Evolutionary conservation across 2,797 vertebrate genomes (phyloP).

Genomic region (Knipowitschia caucasica): DNA sequence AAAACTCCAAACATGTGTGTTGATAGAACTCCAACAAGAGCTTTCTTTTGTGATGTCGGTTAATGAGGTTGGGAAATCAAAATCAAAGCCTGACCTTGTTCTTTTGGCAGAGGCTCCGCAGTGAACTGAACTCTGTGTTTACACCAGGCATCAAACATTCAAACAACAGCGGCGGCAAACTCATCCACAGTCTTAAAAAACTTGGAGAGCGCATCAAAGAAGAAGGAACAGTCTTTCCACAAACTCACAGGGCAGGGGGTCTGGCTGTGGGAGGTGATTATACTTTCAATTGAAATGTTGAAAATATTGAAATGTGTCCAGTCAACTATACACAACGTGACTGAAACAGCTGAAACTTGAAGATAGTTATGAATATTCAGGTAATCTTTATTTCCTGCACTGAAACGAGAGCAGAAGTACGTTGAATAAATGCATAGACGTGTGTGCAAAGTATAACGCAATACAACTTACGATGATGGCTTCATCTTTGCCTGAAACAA

Average conservation of each 20-base stretch:
- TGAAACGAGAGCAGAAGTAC: too few relatives aligned
- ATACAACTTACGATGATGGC: too few relatives aligned
- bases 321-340: too few relatives aligned
- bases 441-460: too few relatives aligned
- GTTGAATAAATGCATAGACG: too few relatives aligned
- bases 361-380: too few relatives aligned
- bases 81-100: conserved; percentile 43
- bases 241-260: not conserved
- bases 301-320: not conserved
- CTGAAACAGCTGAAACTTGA: too few relatives aligned
- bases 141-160: conserved; percentile 18
- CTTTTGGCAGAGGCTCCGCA: conserved; percentile 20
- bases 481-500: too few relatives aligned
- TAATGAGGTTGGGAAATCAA: conserved; percentile 23
- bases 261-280: not conserved
- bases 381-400: too few relatives aligned
- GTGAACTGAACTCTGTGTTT: conserved; percentile 19
- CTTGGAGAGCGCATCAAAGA: conserved; percentile 26
- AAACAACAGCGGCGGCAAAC: conserved; percentile 8
- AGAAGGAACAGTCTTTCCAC: not conserved
- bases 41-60: conserved; percentile 27
- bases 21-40: conserved; percentile 20
- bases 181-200: conserved; percentile 23
- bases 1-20: conserved; percentile 33
- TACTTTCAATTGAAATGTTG: not conserved